Conservation (phyloP, 1,140 invertebrate species). For the Nasonia giraulti region DNA sequence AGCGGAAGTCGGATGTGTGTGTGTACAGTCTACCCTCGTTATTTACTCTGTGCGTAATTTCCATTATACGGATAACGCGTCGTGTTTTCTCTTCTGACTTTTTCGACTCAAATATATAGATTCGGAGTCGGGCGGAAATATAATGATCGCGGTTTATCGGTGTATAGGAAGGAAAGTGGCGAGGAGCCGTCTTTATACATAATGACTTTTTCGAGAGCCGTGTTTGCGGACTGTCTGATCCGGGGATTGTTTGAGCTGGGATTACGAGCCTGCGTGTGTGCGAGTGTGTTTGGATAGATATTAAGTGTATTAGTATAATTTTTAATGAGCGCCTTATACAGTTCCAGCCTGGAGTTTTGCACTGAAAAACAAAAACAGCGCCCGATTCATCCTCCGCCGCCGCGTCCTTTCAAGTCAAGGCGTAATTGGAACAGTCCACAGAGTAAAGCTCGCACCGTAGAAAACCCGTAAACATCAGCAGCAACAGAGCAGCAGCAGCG, state of each 20-base stretch:
- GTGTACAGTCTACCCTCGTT: constrained; percentile 8
- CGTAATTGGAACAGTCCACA: not conserved
- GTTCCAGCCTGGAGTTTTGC: too few relatives aligned
- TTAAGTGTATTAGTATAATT: not conserved
- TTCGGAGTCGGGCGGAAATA: not conserved
- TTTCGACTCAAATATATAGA: not conserved
- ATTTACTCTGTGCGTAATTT: constrained; percentile 42
- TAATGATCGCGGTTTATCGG: constrained; percentile 31
- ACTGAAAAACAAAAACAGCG: too few relatives aligned
- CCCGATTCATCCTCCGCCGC: too few relatives aligned
- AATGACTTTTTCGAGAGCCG: not conserved
- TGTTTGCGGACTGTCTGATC: constrained; percentile 26
- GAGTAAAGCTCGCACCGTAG: not conserved
- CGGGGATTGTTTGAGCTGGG: constrained; percentile 52
- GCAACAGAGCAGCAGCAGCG: not conserved
- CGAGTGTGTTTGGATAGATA: constrained; percentile 32
- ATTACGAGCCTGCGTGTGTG: not conserved
- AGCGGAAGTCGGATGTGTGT: constrained; percentile 45
- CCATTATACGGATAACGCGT: constrained; percentile 20
- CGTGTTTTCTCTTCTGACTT: not conserved
- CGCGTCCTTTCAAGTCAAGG: too few relatives aligned
- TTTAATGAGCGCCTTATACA: too few relatives aligned
- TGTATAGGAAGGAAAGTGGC: not conserved
- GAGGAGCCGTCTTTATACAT: not conserved
- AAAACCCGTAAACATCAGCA: not conserved